Percentiles rank a stretch among this genome's conserved stretches.
phyloP scores from a whole-genome alignment of 2,797 vertebrate genomes.

The Poecilia picta region DNA sequence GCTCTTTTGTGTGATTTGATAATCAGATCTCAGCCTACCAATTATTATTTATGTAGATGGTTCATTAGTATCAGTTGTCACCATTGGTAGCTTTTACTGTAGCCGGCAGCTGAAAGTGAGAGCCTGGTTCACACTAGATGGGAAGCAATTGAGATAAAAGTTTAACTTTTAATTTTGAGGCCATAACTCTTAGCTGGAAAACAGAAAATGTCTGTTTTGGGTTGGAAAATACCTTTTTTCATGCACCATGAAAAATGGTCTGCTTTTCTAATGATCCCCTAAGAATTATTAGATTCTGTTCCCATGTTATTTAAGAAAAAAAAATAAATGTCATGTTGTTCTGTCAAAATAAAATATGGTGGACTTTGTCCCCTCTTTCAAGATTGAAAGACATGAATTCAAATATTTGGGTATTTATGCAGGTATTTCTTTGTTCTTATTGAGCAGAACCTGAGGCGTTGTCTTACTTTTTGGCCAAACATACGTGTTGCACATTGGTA shows the following conservation, averaged over 20 bases:
- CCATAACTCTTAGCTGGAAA: background rate
- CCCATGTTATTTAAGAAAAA: background rate
- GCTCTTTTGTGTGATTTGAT: slow-evolving; percentile 61
- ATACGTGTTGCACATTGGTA: background rate
- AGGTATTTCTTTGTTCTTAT: background rate
- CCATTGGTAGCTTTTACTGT: slow-evolving; percentile 14
- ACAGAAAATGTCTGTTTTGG: background rate
- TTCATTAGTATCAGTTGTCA: slow-evolving; percentile 38
- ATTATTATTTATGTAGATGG: slow-evolving; percentile 19
- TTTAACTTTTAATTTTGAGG: background rate
- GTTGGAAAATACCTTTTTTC: background rate
- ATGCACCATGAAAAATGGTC: background rate
- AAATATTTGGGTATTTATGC: background rate
- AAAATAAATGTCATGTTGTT: background rate
- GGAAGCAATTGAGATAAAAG: background rate
- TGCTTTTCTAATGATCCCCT: background rate
- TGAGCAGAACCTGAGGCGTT: background rate
- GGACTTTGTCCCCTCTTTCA: background rate
- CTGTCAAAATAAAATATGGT: background rate
- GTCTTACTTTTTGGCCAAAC: background rate
- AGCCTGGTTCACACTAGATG: background rate
- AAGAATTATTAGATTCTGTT: background rate
- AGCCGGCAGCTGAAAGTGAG: slow-evolving; percentile 4
- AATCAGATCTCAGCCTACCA: slow-evolving; percentile 13
- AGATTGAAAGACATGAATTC: background rate